phyloP scores from a whole-genome alignment of 2,797 vertebrate species.

The Cheirogaleus major region DNA sequence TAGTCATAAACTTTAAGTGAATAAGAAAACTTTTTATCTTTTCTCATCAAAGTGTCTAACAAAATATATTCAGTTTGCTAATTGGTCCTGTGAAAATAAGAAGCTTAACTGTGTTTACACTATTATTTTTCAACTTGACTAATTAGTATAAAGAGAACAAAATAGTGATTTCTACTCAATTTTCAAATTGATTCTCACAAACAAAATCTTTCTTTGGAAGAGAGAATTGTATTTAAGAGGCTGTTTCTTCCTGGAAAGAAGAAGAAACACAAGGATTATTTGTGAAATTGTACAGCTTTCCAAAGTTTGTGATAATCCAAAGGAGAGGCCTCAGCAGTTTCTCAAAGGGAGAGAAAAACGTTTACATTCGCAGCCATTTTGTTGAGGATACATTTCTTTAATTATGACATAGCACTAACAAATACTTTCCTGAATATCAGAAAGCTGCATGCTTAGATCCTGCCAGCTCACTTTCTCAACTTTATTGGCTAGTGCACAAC shows the following conservation, averaged over 20 bases:
- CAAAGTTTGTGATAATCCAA: neutral
- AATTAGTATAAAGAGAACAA: neutral
- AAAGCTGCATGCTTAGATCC: neutral
- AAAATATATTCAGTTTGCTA: neutral
- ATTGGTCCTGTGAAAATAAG: neutral
- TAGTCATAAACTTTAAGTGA: neutral
- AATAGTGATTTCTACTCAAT: neutral
- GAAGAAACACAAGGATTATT: neutral
- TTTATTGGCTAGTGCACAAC: neutral
- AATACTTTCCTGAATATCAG: slow-evolving; percentile 3
- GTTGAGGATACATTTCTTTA: neutral
- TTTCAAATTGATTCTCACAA: neutral
- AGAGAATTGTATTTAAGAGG: neutral
- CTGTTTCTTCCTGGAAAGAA: neutral
- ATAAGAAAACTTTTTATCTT: neutral
- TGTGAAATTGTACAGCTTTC: neutral
- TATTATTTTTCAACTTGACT: neutral
- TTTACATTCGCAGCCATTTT: neutral
- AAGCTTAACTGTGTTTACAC: neutral
- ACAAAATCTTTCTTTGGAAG: neutral
- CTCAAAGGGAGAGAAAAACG: neutral
- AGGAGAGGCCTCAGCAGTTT: neutral
- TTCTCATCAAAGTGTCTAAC: neutral
- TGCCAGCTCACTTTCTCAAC: slow-evolving; percentile 1
- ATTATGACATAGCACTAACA: neutral